Evolutionary conservation across 2,888 invertebrate species (phyloP).

Genomic region (Caenorhabditis zanzibari): DNA sequence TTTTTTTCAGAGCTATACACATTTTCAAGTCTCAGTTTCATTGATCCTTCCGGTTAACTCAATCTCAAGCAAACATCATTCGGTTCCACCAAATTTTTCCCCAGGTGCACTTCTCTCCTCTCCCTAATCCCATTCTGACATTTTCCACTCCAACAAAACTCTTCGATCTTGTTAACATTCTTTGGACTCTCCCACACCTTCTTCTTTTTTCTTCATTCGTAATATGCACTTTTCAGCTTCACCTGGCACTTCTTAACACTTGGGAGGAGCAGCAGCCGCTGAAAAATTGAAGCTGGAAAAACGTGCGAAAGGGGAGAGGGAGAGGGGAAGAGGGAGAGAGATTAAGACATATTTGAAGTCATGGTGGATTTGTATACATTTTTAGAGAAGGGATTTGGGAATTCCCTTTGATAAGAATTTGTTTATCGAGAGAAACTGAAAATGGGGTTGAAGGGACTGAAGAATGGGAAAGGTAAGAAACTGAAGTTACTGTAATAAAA

Average conservation of each 20-base stretch:
- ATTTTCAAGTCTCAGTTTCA: not conserved
- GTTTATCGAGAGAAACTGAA: not conserved
- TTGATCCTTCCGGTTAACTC: not conserved
- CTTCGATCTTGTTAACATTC: slow-evolving; percentile 2
- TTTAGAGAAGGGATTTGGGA: not conserved
- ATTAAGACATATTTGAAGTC: slow-evolving; percentile 11
- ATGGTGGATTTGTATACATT: slow-evolving; percentile 10
- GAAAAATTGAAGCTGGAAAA: not conserved
- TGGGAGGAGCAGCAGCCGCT: not conserved
- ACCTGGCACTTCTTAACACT: slow-evolving; percentile 13
- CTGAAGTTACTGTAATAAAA: too few species aligned
- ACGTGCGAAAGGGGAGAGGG: slow-evolving; percentile 1
- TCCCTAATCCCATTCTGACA: slow-evolving; percentile 9
- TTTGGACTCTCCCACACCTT: slow-evolving; percentile 15
- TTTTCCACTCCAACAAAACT: not conserved
- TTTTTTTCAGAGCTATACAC: not conserved
- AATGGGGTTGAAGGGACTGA: not conserved
- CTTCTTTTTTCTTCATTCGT: too few species aligned
- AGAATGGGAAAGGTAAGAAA: too few species aligned
- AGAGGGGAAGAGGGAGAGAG: not conserved
- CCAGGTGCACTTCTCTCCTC: slow-evolving; percentile 5
- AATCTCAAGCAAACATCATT: not conserved
- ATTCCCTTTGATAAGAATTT: not conserved
- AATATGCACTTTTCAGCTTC: slow-evolving; percentile 7
- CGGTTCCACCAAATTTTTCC: not conserved